These are phyloP conservation scores for Rallus crepitans DNA, from an alignment of 2,797 vertebrate genomes.

Conservation along the genomic window DNA sequence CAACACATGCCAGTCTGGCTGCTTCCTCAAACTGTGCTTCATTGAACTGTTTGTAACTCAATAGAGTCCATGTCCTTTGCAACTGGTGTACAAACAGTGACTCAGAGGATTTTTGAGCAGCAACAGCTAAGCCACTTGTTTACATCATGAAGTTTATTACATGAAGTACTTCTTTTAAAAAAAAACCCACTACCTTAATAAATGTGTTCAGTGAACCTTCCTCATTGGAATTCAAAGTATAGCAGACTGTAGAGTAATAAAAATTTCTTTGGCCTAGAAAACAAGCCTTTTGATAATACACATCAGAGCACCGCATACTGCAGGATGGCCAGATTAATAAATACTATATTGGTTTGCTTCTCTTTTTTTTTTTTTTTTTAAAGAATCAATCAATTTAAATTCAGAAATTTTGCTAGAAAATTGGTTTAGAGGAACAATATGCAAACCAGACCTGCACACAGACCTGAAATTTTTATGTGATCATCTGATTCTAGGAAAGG, in stretches of 20 bases:
- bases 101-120: not conserved
- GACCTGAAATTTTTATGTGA: not conserved
- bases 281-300: not conserved
- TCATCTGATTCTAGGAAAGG: not conserved
- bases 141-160: not conserved
- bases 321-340: not conserved
- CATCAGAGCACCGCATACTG: not conserved
- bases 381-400: not conserved
- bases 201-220: not conserved
- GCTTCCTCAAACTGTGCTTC: not conserved
- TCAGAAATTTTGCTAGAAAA: not conserved
- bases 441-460: not conserved
- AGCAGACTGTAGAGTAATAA: not conserved
- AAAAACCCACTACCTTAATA: not conserved
- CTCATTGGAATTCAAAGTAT: not conserved
- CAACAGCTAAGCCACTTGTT: not conserved
- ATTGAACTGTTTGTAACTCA: not conserved
- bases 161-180: not conserved
- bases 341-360: not conserved
- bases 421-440: not conserved
- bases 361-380: not conserved
- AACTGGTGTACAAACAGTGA: not conserved
- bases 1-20: not conserved
- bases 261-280: conserved; percentile 21
- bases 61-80: not conserved